Evolutionary conservation across 2,797 vertebrate genomes (phyloP).

Genomic region (Limnodromus scolopaceus): DNA sequence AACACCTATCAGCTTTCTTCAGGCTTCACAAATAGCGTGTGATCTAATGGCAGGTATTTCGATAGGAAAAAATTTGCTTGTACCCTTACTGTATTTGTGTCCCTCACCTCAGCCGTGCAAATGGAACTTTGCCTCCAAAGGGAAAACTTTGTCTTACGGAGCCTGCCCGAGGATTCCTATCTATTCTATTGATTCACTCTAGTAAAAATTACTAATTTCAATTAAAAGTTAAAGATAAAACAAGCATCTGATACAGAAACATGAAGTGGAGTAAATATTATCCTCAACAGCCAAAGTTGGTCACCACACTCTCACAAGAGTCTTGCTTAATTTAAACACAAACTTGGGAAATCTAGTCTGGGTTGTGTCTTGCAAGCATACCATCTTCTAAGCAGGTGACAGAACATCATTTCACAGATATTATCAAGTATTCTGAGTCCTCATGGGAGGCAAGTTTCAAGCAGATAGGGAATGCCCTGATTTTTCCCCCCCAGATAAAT

Average conservation of each 20-base stretch:
- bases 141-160: background rate
- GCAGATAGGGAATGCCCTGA: background rate
- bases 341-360: background rate
- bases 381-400: background rate
- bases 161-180: background rate
- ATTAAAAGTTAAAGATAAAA: background rate
- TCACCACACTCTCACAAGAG: background rate
- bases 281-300: background rate
- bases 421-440: background rate
- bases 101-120: background rate
- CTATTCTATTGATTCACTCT: background rate
- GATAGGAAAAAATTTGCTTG: background rate
- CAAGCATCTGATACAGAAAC: background rate
- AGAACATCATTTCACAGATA: background rate
- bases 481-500: background rate
- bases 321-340: background rate
- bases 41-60: background rate
- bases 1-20: background rate
- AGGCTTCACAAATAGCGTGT: background rate
- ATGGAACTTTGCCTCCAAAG: background rate
- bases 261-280: background rate
- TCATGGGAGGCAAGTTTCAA: background rate
- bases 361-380: background rate
- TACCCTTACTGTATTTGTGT: background rate
- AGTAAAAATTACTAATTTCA: background rate